These are phyloP conservation scores for Raphicerus campestris DNA, from an alignment of 2,113 vertebrate genomes.

Conservation along the genomic window DNA sequence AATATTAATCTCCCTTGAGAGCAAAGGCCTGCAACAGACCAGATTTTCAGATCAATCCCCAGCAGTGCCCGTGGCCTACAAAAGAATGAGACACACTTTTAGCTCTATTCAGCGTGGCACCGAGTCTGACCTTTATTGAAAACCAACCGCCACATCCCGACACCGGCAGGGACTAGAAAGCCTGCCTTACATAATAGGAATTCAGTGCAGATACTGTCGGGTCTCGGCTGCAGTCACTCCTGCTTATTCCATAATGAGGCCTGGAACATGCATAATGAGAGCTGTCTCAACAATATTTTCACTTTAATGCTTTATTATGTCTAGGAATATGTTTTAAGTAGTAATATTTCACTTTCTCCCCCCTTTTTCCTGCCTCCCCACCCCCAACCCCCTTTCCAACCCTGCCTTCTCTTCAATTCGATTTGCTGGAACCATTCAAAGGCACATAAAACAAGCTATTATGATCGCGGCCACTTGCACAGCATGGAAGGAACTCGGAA, in stretches of 20 bases:
- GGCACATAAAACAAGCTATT: constrained; percentile 64
- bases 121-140: constrained; percentile 87
- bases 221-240: constrained; percentile 91
- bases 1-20: constrained; percentile 91
- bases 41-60: constrained; percentile 90
- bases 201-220: constrained; percentile 88
- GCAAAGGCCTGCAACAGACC: constrained; percentile 85
- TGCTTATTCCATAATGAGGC: constrained; percentile 92
- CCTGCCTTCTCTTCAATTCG: constrained; percentile 4
- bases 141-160: constrained; percentile 83
- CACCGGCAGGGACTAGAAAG: constrained; percentile 81
- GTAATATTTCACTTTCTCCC: constrained; percentile 81
- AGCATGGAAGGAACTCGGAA: constrained; percentile 60
- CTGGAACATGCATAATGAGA: constrained; percentile 94
- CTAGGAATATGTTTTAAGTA: constrained; percentile 87
- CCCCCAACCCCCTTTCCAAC: background rate
- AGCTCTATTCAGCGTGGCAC: constrained; percentile 84
- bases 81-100: constrained; percentile 86
- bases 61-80: constrained; percentile 85
- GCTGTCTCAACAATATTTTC: constrained; percentile 96
- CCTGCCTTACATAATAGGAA: constrained; percentile 88
- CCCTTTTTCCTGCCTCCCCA: background rate
- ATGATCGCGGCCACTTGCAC: constrained; percentile 56
- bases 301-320: constrained; percentile 96
- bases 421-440: constrained; percentile 72